Base-by-base conservation (phyloP, 2,797 vertebrate species). In the Echeneis naucrates region DNA sequence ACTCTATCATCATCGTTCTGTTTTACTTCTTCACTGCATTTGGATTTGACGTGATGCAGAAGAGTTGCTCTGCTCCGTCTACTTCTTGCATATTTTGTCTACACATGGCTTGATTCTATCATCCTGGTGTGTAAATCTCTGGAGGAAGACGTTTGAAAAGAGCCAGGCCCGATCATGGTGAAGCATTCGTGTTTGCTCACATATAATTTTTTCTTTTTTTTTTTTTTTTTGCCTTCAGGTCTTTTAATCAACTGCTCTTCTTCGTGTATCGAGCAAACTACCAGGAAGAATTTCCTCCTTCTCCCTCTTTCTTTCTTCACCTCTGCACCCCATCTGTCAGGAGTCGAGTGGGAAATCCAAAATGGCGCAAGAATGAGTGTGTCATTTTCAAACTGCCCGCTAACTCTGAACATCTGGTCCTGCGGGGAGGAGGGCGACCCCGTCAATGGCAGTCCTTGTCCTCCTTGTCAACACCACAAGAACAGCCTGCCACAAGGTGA, bases 361-460 rank as follows among this genome's bases (percentile, higher is more conserved):
- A 85, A 80, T 75, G 85, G 77, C n/a, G 44, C 74, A 64, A 68
- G 86, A 88, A 37, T 37, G 85, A 87, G 64, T 59, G 80, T 82
- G 89, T 87, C 88, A 79, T 88, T 88, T 91, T 89, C 84, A 89
- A 93, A 87, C 86, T 86, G 87, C 72, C 89, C 70, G 66, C 84
- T 92, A 90, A 94, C 87, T 83, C 76, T 68, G 63, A 94, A 90
- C 94, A 93, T 94, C 92, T 93, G 94, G 84, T 62, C 63, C 17
- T 13, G 12, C 7, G 21, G 68, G 76, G 75, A 76, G 78, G 80
- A 78, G 81, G 79, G 71, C 51, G 52, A 86, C 77, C 67, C 75
- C 9, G 78, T 94, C 90, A 94, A 90, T 92, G 89, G 84, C 76
- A 75, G 76, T 73, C 86, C 87, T 93, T 92, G 90, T 94, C 68